phyloP scores from a whole-genome alignment of 1,140 invertebrate genomes.

The Cardiocondyla obscurior region DNA sequence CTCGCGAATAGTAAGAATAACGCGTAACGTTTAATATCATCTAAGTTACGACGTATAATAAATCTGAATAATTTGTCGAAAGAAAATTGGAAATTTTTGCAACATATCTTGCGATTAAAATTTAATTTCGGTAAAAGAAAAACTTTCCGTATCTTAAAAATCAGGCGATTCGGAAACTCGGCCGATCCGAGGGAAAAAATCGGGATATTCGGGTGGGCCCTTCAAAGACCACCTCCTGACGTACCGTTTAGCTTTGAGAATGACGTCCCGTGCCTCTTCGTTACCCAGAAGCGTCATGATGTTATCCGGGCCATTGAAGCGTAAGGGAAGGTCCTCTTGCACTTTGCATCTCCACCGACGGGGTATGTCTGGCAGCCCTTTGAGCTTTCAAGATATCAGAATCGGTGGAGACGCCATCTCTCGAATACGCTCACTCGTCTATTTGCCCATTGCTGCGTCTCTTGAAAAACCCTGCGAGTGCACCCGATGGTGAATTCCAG shows the following conservation, averaged over 20 bases:
- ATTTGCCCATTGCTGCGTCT: slow-evolving; percentile 17
- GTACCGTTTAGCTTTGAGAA: slow-evolving; percentile 41
- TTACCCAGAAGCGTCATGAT: slow-evolving; percentile 51
- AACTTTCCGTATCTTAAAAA: slow-evolving; percentile 44
- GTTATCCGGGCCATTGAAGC: slow-evolving; percentile 58
- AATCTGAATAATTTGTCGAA: not conserved
- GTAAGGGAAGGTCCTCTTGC: slow-evolving; percentile 32
- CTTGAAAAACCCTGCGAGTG: not conserved
- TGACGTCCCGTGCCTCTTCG: slow-evolving; percentile 53
- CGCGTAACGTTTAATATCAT: not conserved
- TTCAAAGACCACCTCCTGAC: slow-evolving; percentile 39
- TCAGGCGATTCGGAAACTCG: not conserved
- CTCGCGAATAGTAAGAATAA: not conserved
- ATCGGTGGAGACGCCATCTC: not conserved
- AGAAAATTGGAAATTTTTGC: not conserved
- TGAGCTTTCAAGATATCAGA: slow-evolving; percentile 47
- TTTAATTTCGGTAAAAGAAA: no score
- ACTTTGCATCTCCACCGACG: slow-evolving; percentile 49
- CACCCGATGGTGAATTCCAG: slow-evolving; percentile 10
- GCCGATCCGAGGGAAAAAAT: not conserved
- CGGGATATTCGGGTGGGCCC: not conserved
- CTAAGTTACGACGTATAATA: not conserved
- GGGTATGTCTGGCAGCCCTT: slow-evolving; percentile 50
- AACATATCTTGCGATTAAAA: not conserved
- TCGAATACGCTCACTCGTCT: slow-evolving; percentile 36